A percentile compares a stretch with the other conserved stretches of the same genome.
Conservation (phyloP, 2,797 vertebrate genomes). For the Oryzias sinensis region DNA sequence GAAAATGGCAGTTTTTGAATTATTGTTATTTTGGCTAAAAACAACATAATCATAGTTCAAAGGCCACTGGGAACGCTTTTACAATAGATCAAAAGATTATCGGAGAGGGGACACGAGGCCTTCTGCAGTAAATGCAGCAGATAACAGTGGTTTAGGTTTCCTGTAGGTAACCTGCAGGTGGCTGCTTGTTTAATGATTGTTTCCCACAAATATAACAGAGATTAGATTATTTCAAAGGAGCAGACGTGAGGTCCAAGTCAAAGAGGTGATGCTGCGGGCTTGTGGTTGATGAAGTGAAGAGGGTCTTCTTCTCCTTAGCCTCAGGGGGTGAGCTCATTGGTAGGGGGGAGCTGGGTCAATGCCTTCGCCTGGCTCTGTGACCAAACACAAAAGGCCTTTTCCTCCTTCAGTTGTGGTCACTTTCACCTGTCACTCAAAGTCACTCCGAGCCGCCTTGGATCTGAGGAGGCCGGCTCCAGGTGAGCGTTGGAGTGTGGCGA, state of each 20-base stretch:
- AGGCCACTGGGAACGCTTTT: too few species aligned
- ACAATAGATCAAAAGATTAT: too few species aligned
- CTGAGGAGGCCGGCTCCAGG: slow-evolving; percentile 33
- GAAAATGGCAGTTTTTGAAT: too few species aligned
- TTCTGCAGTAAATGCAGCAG: slow-evolving; percentile 3
- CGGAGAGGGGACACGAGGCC: not conserved
- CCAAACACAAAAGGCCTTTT: slow-evolving; percentile 71
- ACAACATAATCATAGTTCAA: too few species aligned
- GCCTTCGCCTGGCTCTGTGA: slow-evolving; percentile 46
- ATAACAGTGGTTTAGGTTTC: slow-evolving; percentile 26
- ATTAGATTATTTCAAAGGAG: slow-evolving; percentile 38
- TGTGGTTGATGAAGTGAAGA: slow-evolving; percentile 26
- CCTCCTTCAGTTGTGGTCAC: slow-evolving; percentile 58
- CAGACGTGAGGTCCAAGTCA: slow-evolving; percentile 20
- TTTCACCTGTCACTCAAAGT: slow-evolving; percentile 78
- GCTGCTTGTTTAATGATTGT: slow-evolving; percentile 12
- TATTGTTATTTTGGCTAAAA: too few species aligned
- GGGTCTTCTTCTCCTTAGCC: slow-evolving; percentile 24
- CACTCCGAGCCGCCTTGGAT: slow-evolving; percentile 12
- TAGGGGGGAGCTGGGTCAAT: slow-evolving; percentile 45
- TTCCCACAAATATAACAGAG: slow-evolving; percentile 39
- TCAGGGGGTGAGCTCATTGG: slow-evolving; percentile 42
- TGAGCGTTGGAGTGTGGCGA: slow-evolving; percentile 39
- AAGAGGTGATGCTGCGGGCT: slow-evolving; percentile 14
- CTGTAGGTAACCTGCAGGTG: slow-evolving; percentile 33